Evolutionary conservation across 2,797 vertebrate species (phyloP).

Genomic region (Gallinago nigripennis): DNA sequence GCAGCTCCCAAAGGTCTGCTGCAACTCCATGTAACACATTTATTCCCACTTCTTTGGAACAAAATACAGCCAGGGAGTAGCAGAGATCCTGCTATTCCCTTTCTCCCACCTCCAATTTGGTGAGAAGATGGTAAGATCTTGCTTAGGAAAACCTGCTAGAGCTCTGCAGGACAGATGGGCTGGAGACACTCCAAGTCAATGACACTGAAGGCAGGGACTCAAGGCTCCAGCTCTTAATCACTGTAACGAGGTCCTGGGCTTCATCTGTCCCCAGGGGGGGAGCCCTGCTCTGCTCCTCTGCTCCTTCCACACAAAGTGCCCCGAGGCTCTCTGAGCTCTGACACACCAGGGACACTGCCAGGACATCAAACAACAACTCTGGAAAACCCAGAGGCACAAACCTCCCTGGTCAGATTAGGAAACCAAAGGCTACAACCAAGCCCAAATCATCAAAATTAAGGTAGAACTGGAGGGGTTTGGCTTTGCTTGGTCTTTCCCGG

Average conservation of each 20-base stretch:
- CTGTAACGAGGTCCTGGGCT: fast-evolving
- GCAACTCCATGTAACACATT: neutral
- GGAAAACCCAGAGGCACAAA: neutral
- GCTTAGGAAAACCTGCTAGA: neutral
- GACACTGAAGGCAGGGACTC: neutral
- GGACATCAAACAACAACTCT: neutral
- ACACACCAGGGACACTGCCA: neutral
- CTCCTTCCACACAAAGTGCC: fast-evolving
- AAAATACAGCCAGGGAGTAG: neutral
- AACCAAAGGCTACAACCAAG: neutral
- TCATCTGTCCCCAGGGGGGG: fast-evolving
- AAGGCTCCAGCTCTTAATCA: neutral
- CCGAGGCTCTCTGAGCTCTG: neutral
- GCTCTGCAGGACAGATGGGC: fast-evolving
- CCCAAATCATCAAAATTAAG: neutral
- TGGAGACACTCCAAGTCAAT: fast-evolving
- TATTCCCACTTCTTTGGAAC: neutral
- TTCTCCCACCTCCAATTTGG: neutral
- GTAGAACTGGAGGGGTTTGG: neutral
- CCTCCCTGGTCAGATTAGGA: neutral
- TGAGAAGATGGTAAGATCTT: fast-evolving
- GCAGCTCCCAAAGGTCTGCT: neutral
- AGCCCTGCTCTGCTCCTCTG: neutral
- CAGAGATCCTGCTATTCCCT: neutral
- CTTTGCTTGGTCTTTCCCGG: neutral